Base-by-base conservation (phyloP, 1,140 invertebrate species). In the Hylaeus anthracinus region DNA sequence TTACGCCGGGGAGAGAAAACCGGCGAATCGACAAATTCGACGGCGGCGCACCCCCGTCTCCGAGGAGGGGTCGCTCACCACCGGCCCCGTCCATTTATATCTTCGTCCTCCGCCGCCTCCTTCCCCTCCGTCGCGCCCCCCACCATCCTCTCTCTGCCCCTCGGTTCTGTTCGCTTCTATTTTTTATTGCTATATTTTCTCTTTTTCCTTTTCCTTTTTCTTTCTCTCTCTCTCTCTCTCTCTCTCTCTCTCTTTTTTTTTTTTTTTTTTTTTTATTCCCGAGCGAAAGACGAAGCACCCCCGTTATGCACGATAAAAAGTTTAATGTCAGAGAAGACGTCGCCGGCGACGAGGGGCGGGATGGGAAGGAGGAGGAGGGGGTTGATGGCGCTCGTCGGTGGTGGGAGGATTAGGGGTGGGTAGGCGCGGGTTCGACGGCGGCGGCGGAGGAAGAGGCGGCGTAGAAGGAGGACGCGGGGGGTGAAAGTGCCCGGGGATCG, bases 241-340 rank as follows among this genome's bases (percentile, higher is more conserved):
- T 51, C 1, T n/a, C 15, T 3, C 5, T 39, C n/a, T 60, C 56
- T 12, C 39, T 48, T 58, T 41, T 58, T 45, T 4, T 43, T 64
- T 65, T 69, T 81, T 26, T 66, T 48, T 77, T 84, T 77, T 84
- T 73, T 81, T 81, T 85, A 81, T 69, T 73, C 82, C 66, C 56
- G 56, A 75, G 60, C 84, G 74, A 86, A 87, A 86, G 85, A 87
- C 84, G 85, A 86, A 86, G 84, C 85, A 78, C 84, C 77, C 26
- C 77, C 85, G 85, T 89, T 88, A 87, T 86, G 86, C 89, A 88
- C 87, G 90, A 91, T 91, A 91, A 91, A 91, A 91, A 90, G 89
- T 91, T 91, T 90, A 90, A 91, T 88, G 86, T 87, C 88, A 86
- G 87, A 85, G 85, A 89, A 90, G 89, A 90, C 90, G 79, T 79